phyloP scores from a whole-genome alignment of 2,797 vertebrate genomes.

The Rhinoraja longicauda region DNA sequence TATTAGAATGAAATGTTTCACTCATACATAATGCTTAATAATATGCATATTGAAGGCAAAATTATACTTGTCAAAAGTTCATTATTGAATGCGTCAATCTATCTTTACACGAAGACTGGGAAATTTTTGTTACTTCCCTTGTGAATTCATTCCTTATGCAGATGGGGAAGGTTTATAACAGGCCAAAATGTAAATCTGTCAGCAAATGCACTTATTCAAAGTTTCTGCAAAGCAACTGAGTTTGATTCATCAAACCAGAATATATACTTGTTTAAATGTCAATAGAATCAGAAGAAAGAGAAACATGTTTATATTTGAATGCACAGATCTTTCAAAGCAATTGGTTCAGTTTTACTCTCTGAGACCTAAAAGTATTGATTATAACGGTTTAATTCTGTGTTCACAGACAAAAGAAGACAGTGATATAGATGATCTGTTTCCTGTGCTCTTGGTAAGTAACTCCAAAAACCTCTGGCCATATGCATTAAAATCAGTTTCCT shows the following conservation, averaged over 20 bases:
- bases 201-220: neutral
- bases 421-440: neutral
- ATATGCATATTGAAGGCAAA: neutral
- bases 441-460: neutral
- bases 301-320: conserved; percentile 8
- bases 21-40: neutral
- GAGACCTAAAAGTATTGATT: neutral
- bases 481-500: conserved; percentile 4
- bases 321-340: neutral
- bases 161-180: neutral
- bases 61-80: neutral
- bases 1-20: neutral
- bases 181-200: neutral
- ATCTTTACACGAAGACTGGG: neutral
- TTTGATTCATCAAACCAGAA: neutral
- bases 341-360: neutral
- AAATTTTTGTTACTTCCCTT: neutral
- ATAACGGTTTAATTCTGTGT: neutral
- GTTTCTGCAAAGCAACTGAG: neutral
- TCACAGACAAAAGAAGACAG: neutral
- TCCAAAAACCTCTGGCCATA: neutral
- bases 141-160: neutral
- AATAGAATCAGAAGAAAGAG: conserved; percentile 1
- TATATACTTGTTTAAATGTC: neutral
- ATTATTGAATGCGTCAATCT: neutral